These are phyloP conservation scores for Musca vetustissima DNA, from an alignment of 1,140 invertebrate genomes.

Conservation along the genomic window DNA sequence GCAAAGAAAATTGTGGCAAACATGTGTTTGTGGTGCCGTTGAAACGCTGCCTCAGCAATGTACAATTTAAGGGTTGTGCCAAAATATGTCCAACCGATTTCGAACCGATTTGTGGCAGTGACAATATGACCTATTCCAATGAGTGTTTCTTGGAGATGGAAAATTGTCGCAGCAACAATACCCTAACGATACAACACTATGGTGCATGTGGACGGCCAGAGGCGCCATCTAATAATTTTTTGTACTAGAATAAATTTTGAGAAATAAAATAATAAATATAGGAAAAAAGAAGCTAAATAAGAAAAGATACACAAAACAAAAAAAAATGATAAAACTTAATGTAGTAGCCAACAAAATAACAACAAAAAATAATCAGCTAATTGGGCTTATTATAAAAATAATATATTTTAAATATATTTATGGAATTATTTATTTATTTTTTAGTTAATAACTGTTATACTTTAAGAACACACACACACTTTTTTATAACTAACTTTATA, in stretches of 20 bases:
- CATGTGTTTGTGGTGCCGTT: slow-evolving; percentile 86
- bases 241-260: slow-evolving; percentile 41
- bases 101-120: slow-evolving; percentile 87
- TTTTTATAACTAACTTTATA: slow-evolving; percentile 27
- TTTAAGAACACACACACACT: slow-evolving; percentile 5
- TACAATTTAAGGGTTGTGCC: slow-evolving; percentile 82
- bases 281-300: no score
- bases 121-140: slow-evolving; percentile 88
- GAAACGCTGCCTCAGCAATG: slow-evolving; percentile 78
- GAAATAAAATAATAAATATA: neutral
- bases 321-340: neutral
- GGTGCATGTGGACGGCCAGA: slow-evolving; percentile 53
- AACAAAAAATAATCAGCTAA: no score
- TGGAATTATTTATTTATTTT: slow-evolving; percentile 25
- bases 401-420: slow-evolving; percentile 18
- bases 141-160: slow-evolving; percentile 89
- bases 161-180: slow-evolving; percentile 75
- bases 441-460: slow-evolving; percentile 23
- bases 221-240: slow-evolving; percentile 51
- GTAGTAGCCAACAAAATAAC: no score
- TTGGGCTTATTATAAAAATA: neutral
- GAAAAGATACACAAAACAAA: no score
- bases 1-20: slow-evolving; percentile 86
- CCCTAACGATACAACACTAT: slow-evolving; percentile 48
- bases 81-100: slow-evolving; percentile 82